These are phyloP conservation scores for Etheostoma perlongum DNA, from an alignment of 2,797 vertebrate genomes.

Conservation along the genomic window DNA sequence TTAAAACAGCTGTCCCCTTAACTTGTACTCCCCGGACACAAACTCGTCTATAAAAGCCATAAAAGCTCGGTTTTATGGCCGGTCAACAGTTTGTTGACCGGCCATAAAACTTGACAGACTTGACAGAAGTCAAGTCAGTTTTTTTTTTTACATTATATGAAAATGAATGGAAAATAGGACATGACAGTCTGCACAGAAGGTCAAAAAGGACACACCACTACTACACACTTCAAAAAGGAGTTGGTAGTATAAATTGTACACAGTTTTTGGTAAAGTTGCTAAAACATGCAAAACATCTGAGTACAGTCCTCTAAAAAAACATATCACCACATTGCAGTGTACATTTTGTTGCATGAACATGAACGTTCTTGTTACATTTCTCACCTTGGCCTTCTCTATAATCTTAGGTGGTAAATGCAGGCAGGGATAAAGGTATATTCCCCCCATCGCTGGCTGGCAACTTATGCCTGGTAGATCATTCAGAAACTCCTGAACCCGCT, in stretches of 20 bases:
- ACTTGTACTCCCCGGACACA: too few species aligned
- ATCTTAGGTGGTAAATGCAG: conserved; percentile 63
- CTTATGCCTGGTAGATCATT: conserved; percentile 73
- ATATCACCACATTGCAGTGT: background rate
- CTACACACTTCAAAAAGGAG: background rate
- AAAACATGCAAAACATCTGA: background rate
- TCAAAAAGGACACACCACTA: background rate
- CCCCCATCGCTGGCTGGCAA: conserved; percentile 72
- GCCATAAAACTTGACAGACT: too few species aligned
- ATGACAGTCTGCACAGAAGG: background rate
- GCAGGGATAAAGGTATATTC: conserved; percentile 75
- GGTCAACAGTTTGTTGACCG: too few species aligned
- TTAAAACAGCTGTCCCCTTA: too few species aligned
- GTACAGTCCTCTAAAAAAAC: too few species aligned
- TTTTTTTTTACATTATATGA: background rate
- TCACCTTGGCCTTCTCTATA: conserved; percentile 65
- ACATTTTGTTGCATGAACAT: background rate
- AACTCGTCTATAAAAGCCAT: too few species aligned
- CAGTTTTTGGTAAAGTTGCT: background rate
- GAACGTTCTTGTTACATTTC: background rate
- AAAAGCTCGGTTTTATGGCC: too few species aligned
- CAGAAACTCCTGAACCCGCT: conserved; percentile 59
- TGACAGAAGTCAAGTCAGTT: background rate
- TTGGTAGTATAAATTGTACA: background rate
- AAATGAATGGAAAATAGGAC: background rate